A percentile compares a stretch with the other conserved stretches of the same genome.
Evolutionary conservation across 2,888 invertebrate genomes (phyloP).

Genomic region (Branchipolynoe longqiensis): DNA sequence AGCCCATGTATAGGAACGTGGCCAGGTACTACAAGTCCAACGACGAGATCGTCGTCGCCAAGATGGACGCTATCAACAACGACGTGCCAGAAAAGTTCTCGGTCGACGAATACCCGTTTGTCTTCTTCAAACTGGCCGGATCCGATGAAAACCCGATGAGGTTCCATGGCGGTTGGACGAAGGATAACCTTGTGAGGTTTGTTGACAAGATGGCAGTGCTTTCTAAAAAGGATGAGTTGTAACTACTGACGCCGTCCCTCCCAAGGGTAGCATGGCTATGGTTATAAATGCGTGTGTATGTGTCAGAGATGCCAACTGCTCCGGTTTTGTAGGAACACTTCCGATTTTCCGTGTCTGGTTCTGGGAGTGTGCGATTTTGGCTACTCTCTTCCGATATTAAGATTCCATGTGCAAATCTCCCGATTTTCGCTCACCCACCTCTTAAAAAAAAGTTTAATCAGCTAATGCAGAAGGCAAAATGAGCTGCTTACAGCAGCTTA

Average conservation of each 20-base stretch:
- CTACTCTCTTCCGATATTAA: too few species aligned
- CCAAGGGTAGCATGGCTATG: not conserved
- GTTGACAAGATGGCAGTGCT: constrained; percentile 76
- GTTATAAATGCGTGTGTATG: too few species aligned
- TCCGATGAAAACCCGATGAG: constrained; percentile 80
- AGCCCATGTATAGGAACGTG: constrained; percentile 82
- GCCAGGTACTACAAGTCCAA: constrained; percentile 78
- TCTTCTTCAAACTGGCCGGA: constrained; percentile 82
- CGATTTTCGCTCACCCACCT: too few species aligned
- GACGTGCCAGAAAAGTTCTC: constrained; percentile 81
- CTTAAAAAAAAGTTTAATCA: too few species aligned
- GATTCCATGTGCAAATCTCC: too few species aligned
- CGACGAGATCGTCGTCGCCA: constrained; percentile 80
- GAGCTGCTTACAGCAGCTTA: too few species aligned
- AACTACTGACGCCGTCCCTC: too few species aligned
- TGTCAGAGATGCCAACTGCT: too few species aligned
- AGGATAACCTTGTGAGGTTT: constrained; percentile 79
- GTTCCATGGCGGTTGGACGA: constrained; percentile 80
- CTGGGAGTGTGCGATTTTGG: too few species aligned
- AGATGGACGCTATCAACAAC: constrained; percentile 83
- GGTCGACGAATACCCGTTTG: constrained; percentile 83
- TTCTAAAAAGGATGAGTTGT: constrained; percentile 76
- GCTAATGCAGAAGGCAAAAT: too few species aligned
- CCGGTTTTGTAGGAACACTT: too few species aligned
- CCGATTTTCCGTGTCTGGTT: too few species aligned